phyloP scores from a whole-genome alignment of 2,113 vertebrate genomes.

The Rhizomys pruinosus region DNA sequence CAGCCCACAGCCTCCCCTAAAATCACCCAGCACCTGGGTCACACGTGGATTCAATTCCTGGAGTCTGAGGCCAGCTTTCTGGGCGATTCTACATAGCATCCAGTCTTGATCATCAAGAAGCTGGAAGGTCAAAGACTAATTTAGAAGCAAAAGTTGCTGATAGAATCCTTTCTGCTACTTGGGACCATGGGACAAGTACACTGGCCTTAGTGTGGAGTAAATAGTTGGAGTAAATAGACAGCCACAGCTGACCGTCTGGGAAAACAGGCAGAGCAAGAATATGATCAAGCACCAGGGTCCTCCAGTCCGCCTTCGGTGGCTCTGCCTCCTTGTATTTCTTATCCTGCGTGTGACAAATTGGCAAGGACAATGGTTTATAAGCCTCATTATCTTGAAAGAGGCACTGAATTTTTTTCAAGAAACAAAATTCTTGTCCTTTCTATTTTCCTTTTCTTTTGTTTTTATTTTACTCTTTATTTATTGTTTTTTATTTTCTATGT shows the following conservation, averaged over 20 bases:
- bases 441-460: neutral
- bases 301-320: fast-evolving
- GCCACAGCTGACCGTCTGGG: no score
- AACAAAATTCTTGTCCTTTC: neutral
- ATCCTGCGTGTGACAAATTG: neutral
- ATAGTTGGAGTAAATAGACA: neutral
- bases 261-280: neutral
- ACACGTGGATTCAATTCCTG: neutral
- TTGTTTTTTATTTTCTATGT: no score
- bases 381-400: neutral
- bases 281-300: fast-evolving
- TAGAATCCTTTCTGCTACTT: neutral
- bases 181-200: neutral
- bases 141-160: neutral
- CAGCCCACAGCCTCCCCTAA: neutral
- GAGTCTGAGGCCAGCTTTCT: neutral
- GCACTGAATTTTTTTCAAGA: neutral
- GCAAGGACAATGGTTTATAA: neutral
- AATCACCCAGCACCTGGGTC: neutral
- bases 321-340: neutral
- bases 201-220: neutral
- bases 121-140: neutral
- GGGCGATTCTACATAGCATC: neutral
- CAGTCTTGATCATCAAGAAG: neutral
- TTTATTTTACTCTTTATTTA: no score